Base-by-base conservation (phyloP, 2,113 vertebrate genomes). In the Ptychochromis oligacanthus region DNA sequence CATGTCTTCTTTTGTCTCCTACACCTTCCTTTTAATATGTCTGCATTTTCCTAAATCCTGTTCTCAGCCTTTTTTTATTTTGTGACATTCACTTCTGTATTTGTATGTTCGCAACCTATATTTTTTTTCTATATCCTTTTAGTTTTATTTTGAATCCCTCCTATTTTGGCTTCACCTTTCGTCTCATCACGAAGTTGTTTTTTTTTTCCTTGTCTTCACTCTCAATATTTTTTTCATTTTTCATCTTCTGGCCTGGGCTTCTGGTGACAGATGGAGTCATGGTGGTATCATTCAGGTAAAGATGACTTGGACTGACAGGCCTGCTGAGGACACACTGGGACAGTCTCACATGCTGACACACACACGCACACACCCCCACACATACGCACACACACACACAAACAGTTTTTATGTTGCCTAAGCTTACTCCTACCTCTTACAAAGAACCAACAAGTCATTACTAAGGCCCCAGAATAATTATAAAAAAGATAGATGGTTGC, bases 231-330 rank as follows among this genome's bases (percentile, higher is more conserved):
- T 72, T 72, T 60, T 62, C 4, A 57, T 81, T 84, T 89, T 82
- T 72, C 36, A 56, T 83, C 28, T 58, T 54, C 75, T 86, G 87
- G 82, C 78, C 70, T 38, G 46, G 52, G 54, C 80, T 83, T 77
- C 18, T 81, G 55, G 82, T 86, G 90, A 89, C 93, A 92, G 89
- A 94, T 92, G 90, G 91, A 86, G 83, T 81, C 79, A 3, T 75
- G 74, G 85, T 81, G 84, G 79, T 74, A 82, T 83, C 86, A 88
- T 88, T 87, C 91, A 91, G 84, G 88, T 89, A 92, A 87, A 83
- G 74, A 89, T 92, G 87, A 93, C 83, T 84, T 65, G 82, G 64
- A 92, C 81, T 91, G 93, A 94, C 92, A 92, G 88, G 75, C 84
- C 80, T 80, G 83, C 78, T 84, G 90, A 75, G 86, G 89, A 79